A percentile compares a stretch with the other conserved stretches of the same genome.
Evolutionary conservation across 2,888 invertebrate species (phyloP).

Genomic region (Actias luna): DNA sequence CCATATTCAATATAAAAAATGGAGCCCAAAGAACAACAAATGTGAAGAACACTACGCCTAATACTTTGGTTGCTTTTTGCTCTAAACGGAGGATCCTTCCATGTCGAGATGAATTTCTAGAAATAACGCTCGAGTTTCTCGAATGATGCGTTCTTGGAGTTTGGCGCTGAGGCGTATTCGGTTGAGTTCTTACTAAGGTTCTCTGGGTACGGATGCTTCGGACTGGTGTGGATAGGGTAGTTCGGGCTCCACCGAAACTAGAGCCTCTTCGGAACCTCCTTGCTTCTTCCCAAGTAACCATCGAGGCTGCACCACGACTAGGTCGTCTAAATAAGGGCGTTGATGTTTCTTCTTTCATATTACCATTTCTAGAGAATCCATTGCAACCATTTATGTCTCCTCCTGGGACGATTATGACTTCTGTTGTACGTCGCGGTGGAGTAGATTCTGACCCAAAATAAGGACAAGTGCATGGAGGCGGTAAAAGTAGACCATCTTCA

Average conservation of each 20-base stretch:
- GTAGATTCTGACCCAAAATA: slow-evolving; percentile 88
- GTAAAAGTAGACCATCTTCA: slow-evolving; percentile 81
- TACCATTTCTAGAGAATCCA: slow-evolving; percentile 62
- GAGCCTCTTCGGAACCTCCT: slow-evolving; percentile 85
- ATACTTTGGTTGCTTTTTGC: slow-evolving; percentile 97
- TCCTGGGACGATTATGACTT: slow-evolving; percentile 78
- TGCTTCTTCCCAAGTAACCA: slow-evolving; percentile 89
- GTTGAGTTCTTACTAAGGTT: slow-evolving; percentile 60
- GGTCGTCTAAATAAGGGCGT: slow-evolving; percentile 75
- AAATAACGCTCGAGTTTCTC: slow-evolving; percentile 90
- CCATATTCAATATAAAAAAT: slow-evolving; percentile 94
- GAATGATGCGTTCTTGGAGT: slow-evolving; percentile 87
- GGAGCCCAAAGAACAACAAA: slow-evolving; percentile 98
- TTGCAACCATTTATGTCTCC: slow-evolving; percentile 75
- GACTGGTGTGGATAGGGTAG: slow-evolving; percentile 80
- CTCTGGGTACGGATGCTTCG: slow-evolving; percentile 63
- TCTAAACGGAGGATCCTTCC: slow-evolving; percentile 93
- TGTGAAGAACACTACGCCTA: slow-evolving; percentile 96
- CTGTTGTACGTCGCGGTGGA: slow-evolving; percentile 73
- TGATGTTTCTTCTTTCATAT: slow-evolving; percentile 65
- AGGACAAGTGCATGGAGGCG: slow-evolving; percentile 90
- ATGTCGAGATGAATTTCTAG: slow-evolving; percentile 90
- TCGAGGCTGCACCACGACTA: slow-evolving; percentile 86
- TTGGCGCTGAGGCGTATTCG: slow-evolving; percentile 67
- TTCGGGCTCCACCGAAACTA: slow-evolving; percentile 86